A percentile compares a stretch with the other conserved stretches of the same genome.
phyloP scores from a whole-genome alignment of 1,140 invertebrate species.

The Zeugodacus cucurbitae region DNA sequence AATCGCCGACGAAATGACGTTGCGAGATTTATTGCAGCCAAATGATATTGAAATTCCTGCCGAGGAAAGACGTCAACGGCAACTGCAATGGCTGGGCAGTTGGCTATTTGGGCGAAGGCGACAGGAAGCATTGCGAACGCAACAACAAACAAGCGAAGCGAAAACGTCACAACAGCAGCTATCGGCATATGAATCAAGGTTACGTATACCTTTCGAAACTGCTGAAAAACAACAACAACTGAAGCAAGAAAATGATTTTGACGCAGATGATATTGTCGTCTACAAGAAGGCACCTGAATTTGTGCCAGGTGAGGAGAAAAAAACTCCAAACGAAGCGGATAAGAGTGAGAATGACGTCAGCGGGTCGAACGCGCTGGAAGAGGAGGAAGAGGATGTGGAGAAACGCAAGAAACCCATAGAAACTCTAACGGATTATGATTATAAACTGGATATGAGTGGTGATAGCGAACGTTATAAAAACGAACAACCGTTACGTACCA shows the following conservation, averaged over 20 bases:
- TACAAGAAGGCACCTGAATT: slow-evolving; percentile 20
- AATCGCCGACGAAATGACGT: background rate
- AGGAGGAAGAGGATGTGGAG: background rate
- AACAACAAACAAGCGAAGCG: background rate
- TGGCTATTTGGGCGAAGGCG: slow-evolving; percentile 1
- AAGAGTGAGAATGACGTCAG: background rate
- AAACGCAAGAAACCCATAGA: background rate
- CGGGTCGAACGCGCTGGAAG: background rate
- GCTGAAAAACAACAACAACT: background rate
- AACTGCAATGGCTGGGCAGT: slow-evolving; percentile 10
- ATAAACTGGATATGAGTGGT: background rate
- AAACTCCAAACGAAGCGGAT: background rate
- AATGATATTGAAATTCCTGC: background rate
- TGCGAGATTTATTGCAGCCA: background rate
- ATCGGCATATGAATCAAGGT: too few relatives aligned
- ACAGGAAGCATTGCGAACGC: background rate
- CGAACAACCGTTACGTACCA: background rate
- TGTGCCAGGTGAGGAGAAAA: background rate
- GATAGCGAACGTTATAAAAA: background rate
- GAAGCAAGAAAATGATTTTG: background rate
- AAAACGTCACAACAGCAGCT: background rate
- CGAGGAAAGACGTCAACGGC: background rate
- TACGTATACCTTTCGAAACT: too few relatives aligned
- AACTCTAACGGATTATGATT: background rate
- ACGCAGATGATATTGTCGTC: background rate